A percentile compares a stretch with the other conserved stretches of the same genome.
phyloP scores from a whole-genome alignment of 2,797 vertebrate genomes.

The Discoglossus pictus region DNA sequence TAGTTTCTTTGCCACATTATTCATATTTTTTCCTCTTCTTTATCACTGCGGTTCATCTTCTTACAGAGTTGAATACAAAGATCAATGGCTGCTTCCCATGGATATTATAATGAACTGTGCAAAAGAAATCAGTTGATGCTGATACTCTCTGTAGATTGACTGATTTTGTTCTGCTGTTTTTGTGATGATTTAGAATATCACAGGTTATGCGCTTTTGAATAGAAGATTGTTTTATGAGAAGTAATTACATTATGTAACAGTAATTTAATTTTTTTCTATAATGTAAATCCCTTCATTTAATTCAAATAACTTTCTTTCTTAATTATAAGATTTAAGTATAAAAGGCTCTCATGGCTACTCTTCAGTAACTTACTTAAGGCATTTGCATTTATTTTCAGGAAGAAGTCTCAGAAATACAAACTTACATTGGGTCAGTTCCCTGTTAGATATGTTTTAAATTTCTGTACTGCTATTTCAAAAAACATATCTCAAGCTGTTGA shows the following conservation, averaged over 20 bases:
- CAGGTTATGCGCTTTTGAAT: conserved; percentile 1
- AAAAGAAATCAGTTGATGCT: conserved; percentile 7
- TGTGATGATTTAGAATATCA: conserved; percentile 2
- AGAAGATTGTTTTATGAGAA: neutral
- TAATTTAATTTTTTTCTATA: too few species aligned
- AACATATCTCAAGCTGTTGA: too few species aligned
- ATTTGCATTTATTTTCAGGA: too few species aligned
- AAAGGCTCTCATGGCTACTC: too few species aligned
- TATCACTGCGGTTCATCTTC: conserved; percentile 1
- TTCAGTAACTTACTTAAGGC: too few species aligned
- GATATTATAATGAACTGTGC: conserved; percentile 19
- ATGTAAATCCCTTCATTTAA: too few species aligned
- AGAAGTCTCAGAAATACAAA: too few species aligned
- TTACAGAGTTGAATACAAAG: neutral
- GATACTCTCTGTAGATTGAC: neutral
- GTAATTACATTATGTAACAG: conserved; percentile 1
- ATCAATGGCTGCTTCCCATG: conserved; percentile 11
- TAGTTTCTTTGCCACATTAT: neutral
- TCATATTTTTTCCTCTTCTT: neutral
- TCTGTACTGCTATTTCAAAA: too few species aligned
- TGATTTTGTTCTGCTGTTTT: neutral
- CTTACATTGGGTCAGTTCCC: too few species aligned
- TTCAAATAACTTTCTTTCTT: too few species aligned
- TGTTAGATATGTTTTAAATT: too few species aligned
- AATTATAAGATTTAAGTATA: too few species aligned